Evolutionary conservation across 2,113 vertebrate species (phyloP).

Genomic region (Lasiurus cinereus): DNA sequence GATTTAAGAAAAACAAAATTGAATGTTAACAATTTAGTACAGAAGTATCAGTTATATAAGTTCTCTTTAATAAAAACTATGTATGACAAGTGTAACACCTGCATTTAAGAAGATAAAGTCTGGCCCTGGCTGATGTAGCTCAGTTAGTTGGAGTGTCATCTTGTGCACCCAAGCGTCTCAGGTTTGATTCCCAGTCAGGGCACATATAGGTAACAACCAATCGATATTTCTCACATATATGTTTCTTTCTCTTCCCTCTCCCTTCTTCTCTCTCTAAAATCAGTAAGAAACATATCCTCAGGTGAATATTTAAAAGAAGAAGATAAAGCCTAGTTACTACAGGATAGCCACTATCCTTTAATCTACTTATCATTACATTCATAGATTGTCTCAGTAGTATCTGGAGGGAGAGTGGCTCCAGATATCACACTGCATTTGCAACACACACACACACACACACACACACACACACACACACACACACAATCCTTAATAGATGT

Average conservation of each 20-base stretch:
- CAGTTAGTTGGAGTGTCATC: neutral
- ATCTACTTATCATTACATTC: neutral
- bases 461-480: neutral
- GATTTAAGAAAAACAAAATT: slow-evolving; percentile 41
- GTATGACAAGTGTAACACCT: neutral
- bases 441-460: neutral
- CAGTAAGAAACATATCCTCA: neutral
- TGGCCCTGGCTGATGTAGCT: neutral
- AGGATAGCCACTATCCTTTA: neutral
- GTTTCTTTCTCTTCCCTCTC: neutral
- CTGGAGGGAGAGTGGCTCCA: neutral
- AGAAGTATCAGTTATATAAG: neutral
- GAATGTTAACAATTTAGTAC: slow-evolving; percentile 19
- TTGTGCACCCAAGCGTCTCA: neutral
- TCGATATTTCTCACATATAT: neutral
- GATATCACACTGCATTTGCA: neutral
- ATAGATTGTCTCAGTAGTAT: neutral
- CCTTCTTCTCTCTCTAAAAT: neutral
- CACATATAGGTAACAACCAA: neutral
- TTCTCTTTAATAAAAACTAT: slow-evolving; percentile 26
- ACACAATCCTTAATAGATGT: slow-evolving; percentile 9
- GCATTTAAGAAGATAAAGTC: slow-evolving; percentile 19
- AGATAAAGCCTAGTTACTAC: neutral
- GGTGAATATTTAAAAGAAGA: neutral
- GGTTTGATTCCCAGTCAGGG: neutral